Percentiles rank a stretch among this genome's conserved stretches.
phyloP scores from a whole-genome alignment of 2,113 vertebrate genomes.

The Otocyon megalotis region DNA sequence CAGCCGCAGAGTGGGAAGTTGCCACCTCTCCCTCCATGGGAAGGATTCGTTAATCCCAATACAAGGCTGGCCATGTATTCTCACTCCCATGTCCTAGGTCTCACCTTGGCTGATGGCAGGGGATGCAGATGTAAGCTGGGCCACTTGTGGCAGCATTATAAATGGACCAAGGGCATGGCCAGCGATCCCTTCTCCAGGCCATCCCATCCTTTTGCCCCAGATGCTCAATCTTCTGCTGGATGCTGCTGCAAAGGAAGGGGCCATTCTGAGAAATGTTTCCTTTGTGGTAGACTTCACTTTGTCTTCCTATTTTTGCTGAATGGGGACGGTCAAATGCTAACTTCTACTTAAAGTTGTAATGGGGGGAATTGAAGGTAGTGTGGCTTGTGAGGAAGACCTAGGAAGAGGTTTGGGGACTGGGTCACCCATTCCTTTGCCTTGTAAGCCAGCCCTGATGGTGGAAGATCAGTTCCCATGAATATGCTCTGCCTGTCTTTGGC shows the following conservation, averaged over 20 bases:
- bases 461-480: slow-evolving; percentile 74
- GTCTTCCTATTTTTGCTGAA: not conserved
- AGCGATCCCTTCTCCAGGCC: not conserved
- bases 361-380: not conserved
- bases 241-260: not conserved
- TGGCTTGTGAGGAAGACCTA: not conserved
- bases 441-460: not conserved
- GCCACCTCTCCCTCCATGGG: not conserved
- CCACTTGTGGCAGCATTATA: not conserved
- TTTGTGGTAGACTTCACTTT: not conserved
- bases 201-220: not conserved
- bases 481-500: slow-evolving; percentile 66
- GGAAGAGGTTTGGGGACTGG: not conserved
- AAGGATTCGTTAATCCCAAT: not conserved
- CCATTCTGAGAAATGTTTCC: not conserved
- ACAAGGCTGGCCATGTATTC: not conserved
- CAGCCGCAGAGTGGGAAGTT: not conserved
- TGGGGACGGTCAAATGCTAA: not conserved
- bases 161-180: not conserved
- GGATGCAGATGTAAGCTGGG: not conserved
- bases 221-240: not conserved
- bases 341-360: not conserved
- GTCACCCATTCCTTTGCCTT: not conserved
- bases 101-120: not conserved
- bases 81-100: not conserved